Percentiles rank a stretch among this genome's conserved stretches.
Conservation (phyloP, 2,797 vertebrate genomes). For the Schizothorax lantsangensis region DNA sequence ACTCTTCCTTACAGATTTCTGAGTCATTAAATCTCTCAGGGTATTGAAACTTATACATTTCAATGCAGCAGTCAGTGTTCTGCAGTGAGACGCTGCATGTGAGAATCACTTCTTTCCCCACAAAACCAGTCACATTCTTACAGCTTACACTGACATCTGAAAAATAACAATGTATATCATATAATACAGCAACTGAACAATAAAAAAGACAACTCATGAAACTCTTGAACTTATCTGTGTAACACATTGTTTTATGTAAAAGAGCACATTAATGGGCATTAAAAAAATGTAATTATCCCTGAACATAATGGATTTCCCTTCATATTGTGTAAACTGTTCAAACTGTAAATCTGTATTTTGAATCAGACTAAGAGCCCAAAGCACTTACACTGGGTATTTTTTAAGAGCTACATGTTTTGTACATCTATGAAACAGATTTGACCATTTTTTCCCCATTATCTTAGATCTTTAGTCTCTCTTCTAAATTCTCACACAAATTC, state of each 20-base stretch:
- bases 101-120: not conserved
- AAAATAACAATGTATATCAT: not conserved
- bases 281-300: too few species aligned
- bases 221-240: not conserved
- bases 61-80: accelerated
- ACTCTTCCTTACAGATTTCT: accelerated
- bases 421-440: not conserved
- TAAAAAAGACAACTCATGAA: not conserved
- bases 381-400: not conserved
- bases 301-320: not conserved
- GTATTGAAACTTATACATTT: accelerated
- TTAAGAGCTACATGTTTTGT: not conserved
- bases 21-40: accelerated
- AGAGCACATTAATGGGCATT: too few species aligned
- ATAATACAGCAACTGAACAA: not conserved
- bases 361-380: not conserved
- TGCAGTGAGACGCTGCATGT: not conserved
- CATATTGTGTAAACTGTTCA: too few species aligned
- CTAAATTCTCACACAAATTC: not conserved
- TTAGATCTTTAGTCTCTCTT: not conserved
- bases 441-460: not conserved
- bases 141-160: not conserved
- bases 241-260: too few species aligned
- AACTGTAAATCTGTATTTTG: not conserved
- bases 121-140: not conserved